A percentile compares a stretch with the other conserved stretches of the same genome.
Conservation (phyloP, 2,888 invertebrate species). For the Ophonus ardosiacus region DNA sequence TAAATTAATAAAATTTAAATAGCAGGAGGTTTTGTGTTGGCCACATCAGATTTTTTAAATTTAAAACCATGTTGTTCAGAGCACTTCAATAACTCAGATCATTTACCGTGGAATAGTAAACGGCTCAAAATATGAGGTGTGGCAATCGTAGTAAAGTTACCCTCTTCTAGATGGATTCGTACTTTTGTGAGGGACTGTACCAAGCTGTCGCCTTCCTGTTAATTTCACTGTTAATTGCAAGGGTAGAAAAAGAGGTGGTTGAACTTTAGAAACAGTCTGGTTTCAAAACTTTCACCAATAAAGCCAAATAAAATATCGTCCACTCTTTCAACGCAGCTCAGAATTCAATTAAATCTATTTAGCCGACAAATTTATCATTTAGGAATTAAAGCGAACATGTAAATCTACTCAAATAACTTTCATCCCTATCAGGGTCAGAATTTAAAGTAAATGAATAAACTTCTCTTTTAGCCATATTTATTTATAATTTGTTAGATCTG, state of each 20-base stretch:
- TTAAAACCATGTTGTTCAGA: too few relatives aligned
- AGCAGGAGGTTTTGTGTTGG: too few relatives aligned
- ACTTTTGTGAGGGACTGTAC: neutral
- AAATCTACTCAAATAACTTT: neutral
- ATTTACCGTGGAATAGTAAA: too few relatives aligned
- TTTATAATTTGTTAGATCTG: too few relatives aligned
- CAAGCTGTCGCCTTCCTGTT: slow-evolving; percentile 11
- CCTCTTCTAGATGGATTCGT: neutral
- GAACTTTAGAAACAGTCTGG: slow-evolving; percentile 3
- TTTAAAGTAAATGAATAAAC: too few relatives aligned
- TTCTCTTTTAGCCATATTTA: too few relatives aligned
- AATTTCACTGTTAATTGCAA: slow-evolving; percentile 20
- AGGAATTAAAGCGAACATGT: neutral
- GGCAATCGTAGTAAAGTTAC: too few relatives aligned
- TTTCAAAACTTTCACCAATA: neutral
- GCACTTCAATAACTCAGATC: too few relatives aligned
- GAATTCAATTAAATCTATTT: neutral
- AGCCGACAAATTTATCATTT: neutral
- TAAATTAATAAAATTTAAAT: too few relatives aligned
- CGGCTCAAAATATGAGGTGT: too few relatives aligned
- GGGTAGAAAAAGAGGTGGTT: slow-evolving; percentile 19
- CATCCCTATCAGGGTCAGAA: too few relatives aligned
- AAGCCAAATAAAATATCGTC: neutral
- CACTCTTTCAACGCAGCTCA: neutral
- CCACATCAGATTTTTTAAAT: too few relatives aligned